Base-by-base conservation (phyloP, 2,113 vertebrate species). In the Protomyctophum bolini region DNA sequence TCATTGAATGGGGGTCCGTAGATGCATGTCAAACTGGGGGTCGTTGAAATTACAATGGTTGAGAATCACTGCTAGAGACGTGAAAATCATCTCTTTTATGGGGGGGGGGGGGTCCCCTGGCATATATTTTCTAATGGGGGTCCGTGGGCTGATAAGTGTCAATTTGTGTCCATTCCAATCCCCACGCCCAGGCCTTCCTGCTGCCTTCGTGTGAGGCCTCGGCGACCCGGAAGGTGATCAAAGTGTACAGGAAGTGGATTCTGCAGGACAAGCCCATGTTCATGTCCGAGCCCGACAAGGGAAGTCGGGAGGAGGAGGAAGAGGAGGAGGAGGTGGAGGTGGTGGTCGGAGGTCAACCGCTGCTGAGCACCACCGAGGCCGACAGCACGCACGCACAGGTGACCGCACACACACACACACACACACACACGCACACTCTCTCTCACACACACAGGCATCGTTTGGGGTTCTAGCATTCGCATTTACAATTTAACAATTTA, bases 221-320 rank as follows among this genome's bases (percentile, higher is more conserved):
- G 0, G 91, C 96, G 14, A 96, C 94, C 52, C 94, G 95, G 69
- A 99, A 98, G 85, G 96, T 98, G 61, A 95, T 98, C 48, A 96
- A 96, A 83, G 97, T 99, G 0, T 99, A 99, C 73, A 95, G 94
- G 68, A 98, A 96, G 77, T 98, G 98, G 98, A 96, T 99, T 58
- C 76, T 99, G 63, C 95, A 94, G 80, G 96, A 98, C 10, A 98
- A 95, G 51, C 97, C 98, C 0, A 62, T 86, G 50, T 99, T 99
- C 72, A 99, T 99, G 98, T 93, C 93, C 9, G 97, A 99, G 77
- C 96, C 97, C 1, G 96, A 97, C 63, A 93, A 81, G 52, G 91
- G 86, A 21, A 85, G 91, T 1, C 86, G 72, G 45, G 71, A 67
- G 12, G 93, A 95, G 76, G 95, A 94, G 72, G 90, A 92, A 47